Evolutionary conservation across 2,797 vertebrate species (phyloP).

Genomic region (Nyctibius grandis): DNA sequence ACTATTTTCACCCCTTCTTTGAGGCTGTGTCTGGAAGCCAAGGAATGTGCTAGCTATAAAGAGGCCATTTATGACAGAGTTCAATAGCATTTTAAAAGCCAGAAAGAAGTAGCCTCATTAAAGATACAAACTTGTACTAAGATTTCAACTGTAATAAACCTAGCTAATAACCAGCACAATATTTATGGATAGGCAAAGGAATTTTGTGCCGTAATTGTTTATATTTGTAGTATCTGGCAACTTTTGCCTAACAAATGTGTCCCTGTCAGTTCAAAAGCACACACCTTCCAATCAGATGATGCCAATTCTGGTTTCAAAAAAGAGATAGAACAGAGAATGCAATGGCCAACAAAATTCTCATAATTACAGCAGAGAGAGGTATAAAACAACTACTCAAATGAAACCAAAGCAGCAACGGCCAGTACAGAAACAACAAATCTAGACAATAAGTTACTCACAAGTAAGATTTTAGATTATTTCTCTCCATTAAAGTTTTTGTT

Average conservation of each 20-base stretch:
- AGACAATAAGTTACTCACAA: neutral
- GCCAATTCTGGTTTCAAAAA: neutral
- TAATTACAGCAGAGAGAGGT: neutral
- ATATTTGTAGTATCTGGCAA: neutral
- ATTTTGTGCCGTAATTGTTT: neutral
- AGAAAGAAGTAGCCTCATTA: constrained; percentile 28
- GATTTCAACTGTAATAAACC: neutral
- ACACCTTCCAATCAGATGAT: neutral
- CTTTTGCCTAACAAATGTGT: neutral
- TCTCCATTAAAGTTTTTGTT: neutral
- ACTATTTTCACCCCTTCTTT: constrained; percentile 33
- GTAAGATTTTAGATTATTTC: neutral
- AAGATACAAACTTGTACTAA: neutral
- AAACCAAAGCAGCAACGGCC: neutral
- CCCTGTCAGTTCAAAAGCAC: neutral
- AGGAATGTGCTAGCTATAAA: constrained; percentile 60
- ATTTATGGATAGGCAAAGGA: neutral
- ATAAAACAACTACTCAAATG: neutral
- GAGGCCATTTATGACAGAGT: constrained; percentile 36
- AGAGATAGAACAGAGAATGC: neutral
- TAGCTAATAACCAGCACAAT: neutral
- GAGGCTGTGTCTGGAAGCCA: constrained; percentile 37
- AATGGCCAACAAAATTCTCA: neutral
- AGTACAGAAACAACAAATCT: neutral
- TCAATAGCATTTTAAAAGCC: constrained; percentile 48